Evolutionary conservation across 2,888 invertebrate genomes (phyloP), one percentile per base, ranked within the genome.

Genomic region (Muscina levida): DNA sequence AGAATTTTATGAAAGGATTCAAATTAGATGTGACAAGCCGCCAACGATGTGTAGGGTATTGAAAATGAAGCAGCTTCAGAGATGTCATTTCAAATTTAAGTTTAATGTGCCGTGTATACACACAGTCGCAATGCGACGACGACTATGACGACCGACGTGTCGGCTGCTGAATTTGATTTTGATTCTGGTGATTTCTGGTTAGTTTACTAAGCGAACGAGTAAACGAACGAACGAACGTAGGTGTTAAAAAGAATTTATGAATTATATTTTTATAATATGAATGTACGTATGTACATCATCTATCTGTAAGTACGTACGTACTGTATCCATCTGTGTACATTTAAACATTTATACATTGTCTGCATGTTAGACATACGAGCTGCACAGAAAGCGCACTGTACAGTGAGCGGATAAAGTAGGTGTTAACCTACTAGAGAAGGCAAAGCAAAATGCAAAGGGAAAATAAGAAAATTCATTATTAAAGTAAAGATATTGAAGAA

Each of bases 241-340:
- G 82, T 77, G 79, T 82, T 73, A 68, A 77, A 73, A 82, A 74
- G 82, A 77, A 82, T 79, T 82, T 79, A 77, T 82, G 79, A 79
- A 79, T 82, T 77, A 79, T 79, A 82, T 79, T 77, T 79, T 79
- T 79, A 71, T 79, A 73, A 76, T 73, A 72, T 67, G 72, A 26
- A 67, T 66, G 44, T 46, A 57, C n/a, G 53, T 3, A 15, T 15
- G 42, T 39, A 31, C 22, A 19, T 66, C 65, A 31, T 31, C 59
- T 62, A 78, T 78, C 67, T 31, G 31, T 31, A 31, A 31, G 8
- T 78, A 62, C 56, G 56, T 51, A 39, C 53, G 42, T 39, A 31
- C 22, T 13, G 62, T 56, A 31, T 31, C 59, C 68, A 78, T 78
- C 67, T 31, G 31, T 31, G 8, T 5, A 31, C 74, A 62, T 46